These are phyloP conservation scores for Ctenosaura bakeri DNA, from an alignment of 2,797 vertebrate species.

Conservation along the genomic window DNA sequence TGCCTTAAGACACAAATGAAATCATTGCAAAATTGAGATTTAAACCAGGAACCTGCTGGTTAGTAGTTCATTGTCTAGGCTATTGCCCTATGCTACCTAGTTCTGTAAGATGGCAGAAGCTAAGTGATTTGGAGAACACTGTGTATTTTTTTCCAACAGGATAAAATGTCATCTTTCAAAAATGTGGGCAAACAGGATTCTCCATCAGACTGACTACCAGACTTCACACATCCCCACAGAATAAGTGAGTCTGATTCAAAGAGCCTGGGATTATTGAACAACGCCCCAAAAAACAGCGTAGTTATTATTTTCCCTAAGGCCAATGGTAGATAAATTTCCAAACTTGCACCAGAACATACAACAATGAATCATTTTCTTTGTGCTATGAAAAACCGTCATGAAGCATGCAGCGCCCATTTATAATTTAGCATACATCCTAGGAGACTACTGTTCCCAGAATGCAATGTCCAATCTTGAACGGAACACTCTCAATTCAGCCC, in stretches of 20 bases:
- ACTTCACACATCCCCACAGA: rapidly evolving
- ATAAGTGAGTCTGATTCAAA: rapidly evolving
- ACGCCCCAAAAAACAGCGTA: background rate
- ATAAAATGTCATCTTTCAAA: background rate
- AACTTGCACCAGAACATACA: rapidly evolving
- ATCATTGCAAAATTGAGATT: background rate
- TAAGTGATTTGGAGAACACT: background rate
- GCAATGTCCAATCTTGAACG: background rate
- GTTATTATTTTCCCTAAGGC: background rate
- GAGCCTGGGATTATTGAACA: rapidly evolving
- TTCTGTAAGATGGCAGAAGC: background rate
- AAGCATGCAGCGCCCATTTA: rapidly evolving
- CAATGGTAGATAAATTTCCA: rapidly evolving
- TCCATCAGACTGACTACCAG: background rate
- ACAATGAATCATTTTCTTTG: constrained; percentile 7
- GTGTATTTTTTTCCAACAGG: too few relatives aligned
- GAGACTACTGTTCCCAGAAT: background rate
- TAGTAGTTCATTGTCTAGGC: background rate
- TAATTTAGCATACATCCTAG: rapidly evolving
- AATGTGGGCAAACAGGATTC: background rate
- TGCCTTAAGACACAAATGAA: background rate
- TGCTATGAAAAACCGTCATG: background rate
- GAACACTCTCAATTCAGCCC: background rate
- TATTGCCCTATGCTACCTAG: background rate
- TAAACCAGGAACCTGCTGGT: background rate